Evolutionary conservation across 2,888 invertebrate species (phyloP), one percentile per base, ranked within the genome.

Genomic region (Odontomyia ornata): DNA sequence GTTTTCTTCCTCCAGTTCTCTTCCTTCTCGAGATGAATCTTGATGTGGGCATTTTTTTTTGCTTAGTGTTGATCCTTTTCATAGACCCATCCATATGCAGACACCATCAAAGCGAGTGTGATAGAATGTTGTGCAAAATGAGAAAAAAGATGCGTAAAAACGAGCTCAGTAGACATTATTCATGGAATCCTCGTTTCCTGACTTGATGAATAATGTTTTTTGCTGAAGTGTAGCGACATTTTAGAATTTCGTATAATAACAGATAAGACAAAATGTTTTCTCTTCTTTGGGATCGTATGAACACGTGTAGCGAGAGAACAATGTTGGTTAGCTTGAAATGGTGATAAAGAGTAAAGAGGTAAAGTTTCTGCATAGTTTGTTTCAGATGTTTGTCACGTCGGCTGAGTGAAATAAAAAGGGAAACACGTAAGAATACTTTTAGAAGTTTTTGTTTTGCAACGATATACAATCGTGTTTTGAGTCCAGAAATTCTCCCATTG

Each of bases 131-230:
- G 21, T 36, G 65, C 11, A 67, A 13, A 1, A 13, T 43, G 43
- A 67, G 43, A 43, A 27, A 23, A 21, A 36, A 18, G 43, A 67
- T n/a, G 23, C 43, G 11, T 13, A 67, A 67, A 18, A 28, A 30
- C 28, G 28, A 23, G 62, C n/a, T 46, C 52, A 46, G 69, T 46
- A 73, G 60, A 52, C 73, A 73, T 73, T 73, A 60, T 73, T 73
- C 73, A 73, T 73, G 60, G 60, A 57, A 73, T 73, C 25, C 52
- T 73, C 57, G 30, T 57, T 73, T 73, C 73, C 60, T 73, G 60
- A 60, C 73, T 18, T 28, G 60, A 73, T 73, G 73, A 73, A 73
- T 72, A 72, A 72, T 73, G 73, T 57, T 73, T 15, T 23, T 30
- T 30, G 23, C 25, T 23, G 18, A 28, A 30, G 36, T 11, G 23